Percentiles rank a stretch among this genome's conserved stretches.
Evolutionary conservation across 2,888 invertebrate genomes (phyloP).

Genomic region (Noctua pronuba): DNA sequence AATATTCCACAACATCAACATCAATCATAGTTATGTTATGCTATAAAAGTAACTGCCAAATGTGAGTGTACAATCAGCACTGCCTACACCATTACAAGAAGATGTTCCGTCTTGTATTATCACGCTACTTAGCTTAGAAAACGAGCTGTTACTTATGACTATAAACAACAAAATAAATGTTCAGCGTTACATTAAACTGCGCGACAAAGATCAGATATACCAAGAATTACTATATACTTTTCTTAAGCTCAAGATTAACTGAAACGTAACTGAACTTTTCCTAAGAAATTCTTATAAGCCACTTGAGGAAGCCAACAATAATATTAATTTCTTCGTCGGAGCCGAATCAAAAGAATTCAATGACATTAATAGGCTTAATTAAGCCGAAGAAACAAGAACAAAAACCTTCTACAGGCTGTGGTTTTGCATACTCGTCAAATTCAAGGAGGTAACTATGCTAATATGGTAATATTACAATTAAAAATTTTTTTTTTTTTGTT

Average conservation of each 20-base stretch:
- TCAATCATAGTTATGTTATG: too few species aligned
- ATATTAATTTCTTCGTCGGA: slow-evolving; percentile 12
- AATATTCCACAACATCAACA: too few species aligned
- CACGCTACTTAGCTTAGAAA: slow-evolving; percentile 21
- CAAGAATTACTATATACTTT: slow-evolving; percentile 14
- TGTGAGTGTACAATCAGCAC: background rate
- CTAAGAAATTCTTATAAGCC: slow-evolving; percentile 17
- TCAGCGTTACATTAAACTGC: slow-evolving; percentile 18
- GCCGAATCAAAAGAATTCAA: background rate
- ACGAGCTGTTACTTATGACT: slow-evolving; percentile 21
- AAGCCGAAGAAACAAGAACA: background rate
- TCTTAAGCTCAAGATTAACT: slow-evolving; percentile 15
- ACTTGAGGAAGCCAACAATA: slow-evolving; percentile 16
- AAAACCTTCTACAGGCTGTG: too few species aligned
- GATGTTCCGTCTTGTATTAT: background rate
- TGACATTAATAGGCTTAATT: background rate
- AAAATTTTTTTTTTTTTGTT: too few species aligned
- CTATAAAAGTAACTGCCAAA: background rate
- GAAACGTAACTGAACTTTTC: slow-evolving; percentile 23
- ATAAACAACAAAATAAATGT: slow-evolving; percentile 20
- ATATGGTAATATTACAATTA: too few species aligned
- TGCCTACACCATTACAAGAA: too few species aligned
- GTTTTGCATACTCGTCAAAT: too few species aligned
- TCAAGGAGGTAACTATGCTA: too few species aligned
- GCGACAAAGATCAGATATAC: slow-evolving; percentile 23